Percentiles rank a stretch among this genome's conserved stretches.
Conservation (phyloP, 2,797 vertebrate species). For the Clamator glandarius region DNA sequence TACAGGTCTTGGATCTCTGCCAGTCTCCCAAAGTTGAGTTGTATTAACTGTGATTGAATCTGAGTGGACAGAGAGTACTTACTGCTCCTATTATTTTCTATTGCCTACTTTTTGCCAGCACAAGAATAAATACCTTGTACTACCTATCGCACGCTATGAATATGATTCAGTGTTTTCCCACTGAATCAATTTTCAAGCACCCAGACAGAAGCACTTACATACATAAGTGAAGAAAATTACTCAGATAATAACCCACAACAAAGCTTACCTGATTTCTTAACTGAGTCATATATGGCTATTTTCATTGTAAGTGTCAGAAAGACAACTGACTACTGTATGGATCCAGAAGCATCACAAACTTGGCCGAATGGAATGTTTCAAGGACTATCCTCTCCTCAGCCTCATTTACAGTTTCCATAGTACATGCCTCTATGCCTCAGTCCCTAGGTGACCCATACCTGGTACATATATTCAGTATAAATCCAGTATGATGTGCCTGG, state of each 20-base stretch:
- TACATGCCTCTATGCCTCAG: neutral
- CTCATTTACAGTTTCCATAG: neutral
- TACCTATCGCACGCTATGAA: neutral
- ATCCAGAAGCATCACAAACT: neutral
- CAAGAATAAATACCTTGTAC: slow-evolving; percentile 27
- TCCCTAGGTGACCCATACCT: neutral
- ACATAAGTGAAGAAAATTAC: neutral
- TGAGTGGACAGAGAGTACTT: neutral
- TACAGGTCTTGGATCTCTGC: neutral
- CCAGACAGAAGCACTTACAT: slow-evolving; percentile 7
- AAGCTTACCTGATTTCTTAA: neutral
- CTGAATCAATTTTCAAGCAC: neutral
- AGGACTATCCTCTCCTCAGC: neutral
- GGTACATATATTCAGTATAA: neutral
- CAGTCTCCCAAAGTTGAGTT: slow-evolving; percentile 2
- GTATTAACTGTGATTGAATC: slow-evolving; percentile 13
- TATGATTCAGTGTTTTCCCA: neutral
- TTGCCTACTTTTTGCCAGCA: neutral
- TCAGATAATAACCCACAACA: neutral
- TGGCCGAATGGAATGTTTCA: neutral
- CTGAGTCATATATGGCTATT: neutral
- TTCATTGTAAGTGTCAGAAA: neutral
- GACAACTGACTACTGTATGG: neutral
- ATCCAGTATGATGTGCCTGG: neutral
- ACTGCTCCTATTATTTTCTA: slow-evolving; percentile 29